phyloP scores from a whole-genome alignment of 2,888 invertebrate species.

The Apeira syringaria region DNA sequence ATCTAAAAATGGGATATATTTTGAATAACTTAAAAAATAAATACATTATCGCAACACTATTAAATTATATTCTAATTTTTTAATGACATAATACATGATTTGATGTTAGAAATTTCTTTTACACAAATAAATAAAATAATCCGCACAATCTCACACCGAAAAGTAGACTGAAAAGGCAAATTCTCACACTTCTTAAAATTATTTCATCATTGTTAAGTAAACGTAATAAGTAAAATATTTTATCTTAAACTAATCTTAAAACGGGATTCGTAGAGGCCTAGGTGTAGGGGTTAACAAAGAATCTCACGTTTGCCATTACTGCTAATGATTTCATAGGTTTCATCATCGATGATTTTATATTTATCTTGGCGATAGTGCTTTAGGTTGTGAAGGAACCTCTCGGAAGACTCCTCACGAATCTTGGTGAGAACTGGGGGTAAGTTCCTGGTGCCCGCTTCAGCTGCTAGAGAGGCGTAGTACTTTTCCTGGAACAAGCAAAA shows the following conservation, averaged over 20 bases:
- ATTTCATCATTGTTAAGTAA: conserved; percentile 1
- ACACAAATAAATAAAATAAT: neutral
- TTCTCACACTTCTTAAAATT: no score
- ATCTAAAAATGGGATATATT: no score
- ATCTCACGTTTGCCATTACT: conserved; percentile 70
- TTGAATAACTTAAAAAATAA: no score
- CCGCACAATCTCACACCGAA: neutral
- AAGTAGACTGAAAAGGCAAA: no score
- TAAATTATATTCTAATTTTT: no score
- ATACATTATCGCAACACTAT: no score
- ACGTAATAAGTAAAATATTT: conserved; percentile 14
- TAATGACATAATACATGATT: no score
- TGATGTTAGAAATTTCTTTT: no score
- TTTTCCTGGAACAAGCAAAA: conserved; percentile 76
- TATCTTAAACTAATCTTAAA: conserved; percentile 24
- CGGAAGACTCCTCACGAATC: conserved; percentile 86
- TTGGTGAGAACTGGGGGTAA: conserved; percentile 87
- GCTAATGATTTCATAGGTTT: conserved; percentile 81
- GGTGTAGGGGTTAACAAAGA: conserved; percentile 62
- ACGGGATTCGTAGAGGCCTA: neutral
- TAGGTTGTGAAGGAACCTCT: conserved; percentile 85
- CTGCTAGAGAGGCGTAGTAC: conserved; percentile 88
- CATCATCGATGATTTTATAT: conserved; percentile 87
- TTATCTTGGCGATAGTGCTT: conserved; percentile 86
- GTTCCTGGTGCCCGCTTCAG: conserved; percentile 83